Evolutionary conservation across 2,797 vertebrate genomes (phyloP).

Genomic region (Dromococcyx pavoninus): DNA sequence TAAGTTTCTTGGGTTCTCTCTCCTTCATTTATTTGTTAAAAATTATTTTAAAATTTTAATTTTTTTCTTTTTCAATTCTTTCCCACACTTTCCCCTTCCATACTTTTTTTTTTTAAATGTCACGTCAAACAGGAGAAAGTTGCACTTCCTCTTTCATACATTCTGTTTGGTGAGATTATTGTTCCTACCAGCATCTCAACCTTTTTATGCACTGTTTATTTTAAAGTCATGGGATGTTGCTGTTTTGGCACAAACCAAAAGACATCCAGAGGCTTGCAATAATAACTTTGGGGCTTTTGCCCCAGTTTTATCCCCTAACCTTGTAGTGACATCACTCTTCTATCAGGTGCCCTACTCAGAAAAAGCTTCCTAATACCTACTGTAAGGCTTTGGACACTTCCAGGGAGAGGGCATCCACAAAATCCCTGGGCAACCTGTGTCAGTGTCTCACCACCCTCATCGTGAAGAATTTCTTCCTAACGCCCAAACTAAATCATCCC

Average conservation of each 20-base stretch:
- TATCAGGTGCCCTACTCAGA: background rate
- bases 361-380: no score
- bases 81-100: background rate
- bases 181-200: background rate
- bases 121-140: slow-evolving; percentile 23
- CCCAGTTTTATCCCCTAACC: background rate
- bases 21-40: background rate
- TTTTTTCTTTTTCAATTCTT: background rate
- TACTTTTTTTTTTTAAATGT: background rate
- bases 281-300: background rate
- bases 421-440: no score
- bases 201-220: accelerated
- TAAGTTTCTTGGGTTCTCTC: background rate
- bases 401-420: no score
- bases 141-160: background rate
- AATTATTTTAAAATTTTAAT: no score
- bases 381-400: no score
- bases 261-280: accelerated
- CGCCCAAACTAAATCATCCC: no score
- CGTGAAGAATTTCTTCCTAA: no score
- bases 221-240: background rate
- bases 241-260: background rate
- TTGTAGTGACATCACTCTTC: accelerated
- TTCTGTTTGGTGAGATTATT: background rate
- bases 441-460: no score